These are phyloP conservation scores for Polymixis lichenea DNA, from an alignment of 2,888 invertebrate species.

Conservation along the genomic window DNA sequence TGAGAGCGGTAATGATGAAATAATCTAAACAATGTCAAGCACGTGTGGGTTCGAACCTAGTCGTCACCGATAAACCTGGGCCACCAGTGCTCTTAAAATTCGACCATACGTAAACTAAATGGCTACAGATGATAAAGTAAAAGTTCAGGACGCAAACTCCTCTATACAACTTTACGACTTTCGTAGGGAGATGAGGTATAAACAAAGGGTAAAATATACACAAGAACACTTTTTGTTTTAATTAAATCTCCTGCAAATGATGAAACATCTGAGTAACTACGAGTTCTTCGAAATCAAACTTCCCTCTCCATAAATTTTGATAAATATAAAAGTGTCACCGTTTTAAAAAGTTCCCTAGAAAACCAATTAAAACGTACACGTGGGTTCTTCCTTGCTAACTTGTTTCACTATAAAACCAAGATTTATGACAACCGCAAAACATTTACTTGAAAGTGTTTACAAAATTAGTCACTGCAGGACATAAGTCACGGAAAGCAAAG, in stretches of 20 bases:
- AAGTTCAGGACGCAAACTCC: not conserved
- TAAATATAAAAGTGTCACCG: constrained; percentile 65
- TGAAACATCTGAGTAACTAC: constrained; percentile 36
- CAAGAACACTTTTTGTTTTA: constrained; percentile 33
- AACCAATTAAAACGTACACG: constrained; percentile 70
- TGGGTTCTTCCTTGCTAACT: constrained; percentile 50
- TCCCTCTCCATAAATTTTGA: constrained; percentile 67
- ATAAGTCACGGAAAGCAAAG: constrained; percentile 45
- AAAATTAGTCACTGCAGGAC: constrained; percentile 70
- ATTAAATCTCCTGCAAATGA: constrained; percentile 33
- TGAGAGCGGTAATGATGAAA: too few relatives aligned
- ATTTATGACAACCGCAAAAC: constrained; percentile 75
- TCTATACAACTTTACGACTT: constrained; percentile 5
- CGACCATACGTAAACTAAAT: not conserved
- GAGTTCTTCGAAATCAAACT: constrained; percentile 63
- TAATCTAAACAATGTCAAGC: too few relatives aligned
- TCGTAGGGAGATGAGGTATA: not conserved
- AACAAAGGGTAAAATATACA: constrained; percentile 38
- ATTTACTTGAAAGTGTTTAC: constrained; percentile 55
- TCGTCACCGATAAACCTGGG: too few relatives aligned
- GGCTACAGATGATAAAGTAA: not conserved
- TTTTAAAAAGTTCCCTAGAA: constrained; percentile 68
- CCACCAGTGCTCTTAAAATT: not conserved
- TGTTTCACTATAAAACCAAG: constrained; percentile 67
- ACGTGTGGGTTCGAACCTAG: too few relatives aligned